Evolutionary conservation across 2,113 vertebrate species (phyloP), one percentile per base, ranked within the genome.

Genomic region (Oenanthe melanoleuca): DNA sequence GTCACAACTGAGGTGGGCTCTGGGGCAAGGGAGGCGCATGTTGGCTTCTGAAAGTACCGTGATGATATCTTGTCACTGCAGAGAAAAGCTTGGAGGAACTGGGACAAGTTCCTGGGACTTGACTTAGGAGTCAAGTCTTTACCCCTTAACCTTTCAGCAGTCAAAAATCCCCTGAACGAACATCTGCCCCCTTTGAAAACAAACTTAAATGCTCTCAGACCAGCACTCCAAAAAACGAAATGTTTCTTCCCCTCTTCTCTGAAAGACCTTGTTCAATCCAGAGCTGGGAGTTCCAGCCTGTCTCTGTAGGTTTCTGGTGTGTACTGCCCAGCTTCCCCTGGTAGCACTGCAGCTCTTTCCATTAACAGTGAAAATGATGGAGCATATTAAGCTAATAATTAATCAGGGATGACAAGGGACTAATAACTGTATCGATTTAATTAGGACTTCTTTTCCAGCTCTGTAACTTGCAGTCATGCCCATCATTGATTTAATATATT

Each of bases 341-440:
- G 31, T 92, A 90, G 50, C 22, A 7, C 87, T 74, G 92, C 80
- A 92, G 75, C 72, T 87, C 78, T 92, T 96, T 93, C 92, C 86
- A 86, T 88, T 89, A 79, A 9, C 74, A 44, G 86, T 26, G 65
- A 90, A 97, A 91, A 60, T 70, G 93, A 94, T 86, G 82, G 95
- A 96, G 87, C 65, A 31, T 88, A 65, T 96, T 85, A 93, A 73
- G 87, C 89, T 93, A 96, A 93, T 96, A 96, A 97, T 95, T 97
- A 95, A 96, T 97, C 97, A 97, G 89, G 79, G 78, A 79, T 96
- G 97, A 96, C 97, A 97, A 93, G 82, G 89, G 79, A 93, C 95
- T 97, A 97, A 94, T 97, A 97, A 91, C 92, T 42, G 12, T 74
- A 96, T 97, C 96, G 96, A 97, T 96, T 97, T 97, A 96, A 96